Conservation (phyloP, 2,797 vertebrate species). For the Pristis pectinata region DNA sequence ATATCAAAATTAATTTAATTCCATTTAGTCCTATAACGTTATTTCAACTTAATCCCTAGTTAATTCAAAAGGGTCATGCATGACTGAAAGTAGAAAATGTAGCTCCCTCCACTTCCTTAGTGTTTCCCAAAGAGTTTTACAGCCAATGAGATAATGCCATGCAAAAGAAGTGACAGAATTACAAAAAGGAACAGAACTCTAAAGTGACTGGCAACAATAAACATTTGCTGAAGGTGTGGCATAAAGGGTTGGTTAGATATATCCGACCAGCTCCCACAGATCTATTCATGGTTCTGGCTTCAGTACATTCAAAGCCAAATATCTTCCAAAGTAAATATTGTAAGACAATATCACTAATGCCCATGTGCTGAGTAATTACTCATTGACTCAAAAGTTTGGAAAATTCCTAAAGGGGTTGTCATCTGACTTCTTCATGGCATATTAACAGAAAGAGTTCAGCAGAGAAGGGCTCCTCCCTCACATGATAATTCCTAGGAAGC, state of each 20-base stretch:
- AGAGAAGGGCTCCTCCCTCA: not conserved
- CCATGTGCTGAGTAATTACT: not conserved
- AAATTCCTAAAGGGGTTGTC: not conserved
- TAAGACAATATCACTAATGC: no score
- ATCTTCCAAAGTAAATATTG: not conserved
- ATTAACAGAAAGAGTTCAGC: not conserved
- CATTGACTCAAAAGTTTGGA: not conserved
- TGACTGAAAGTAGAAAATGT: not conserved
- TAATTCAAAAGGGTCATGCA: not conserved
- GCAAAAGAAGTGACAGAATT: not conserved
- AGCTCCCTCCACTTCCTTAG: not conserved
- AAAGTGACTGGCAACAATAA: not conserved
- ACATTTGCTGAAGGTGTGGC: not conserved
- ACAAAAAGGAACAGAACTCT: not conserved
- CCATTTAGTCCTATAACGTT: no score
- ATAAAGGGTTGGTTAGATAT: not conserved
- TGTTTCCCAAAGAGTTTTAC: not conserved
- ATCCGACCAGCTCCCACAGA: not conserved
- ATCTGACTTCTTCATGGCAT: not conserved
- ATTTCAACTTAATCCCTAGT: not conserved
- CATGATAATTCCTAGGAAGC: no score
- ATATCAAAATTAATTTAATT: not conserved
- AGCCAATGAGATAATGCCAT: not conserved
- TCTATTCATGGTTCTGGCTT: not conserved
- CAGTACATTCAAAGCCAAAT: not conserved